Evolutionary conservation across 2,113 vertebrate species (phyloP), one percentile per base, ranked within the genome.

Genomic region (Rousettus leschenaultii): DNA sequence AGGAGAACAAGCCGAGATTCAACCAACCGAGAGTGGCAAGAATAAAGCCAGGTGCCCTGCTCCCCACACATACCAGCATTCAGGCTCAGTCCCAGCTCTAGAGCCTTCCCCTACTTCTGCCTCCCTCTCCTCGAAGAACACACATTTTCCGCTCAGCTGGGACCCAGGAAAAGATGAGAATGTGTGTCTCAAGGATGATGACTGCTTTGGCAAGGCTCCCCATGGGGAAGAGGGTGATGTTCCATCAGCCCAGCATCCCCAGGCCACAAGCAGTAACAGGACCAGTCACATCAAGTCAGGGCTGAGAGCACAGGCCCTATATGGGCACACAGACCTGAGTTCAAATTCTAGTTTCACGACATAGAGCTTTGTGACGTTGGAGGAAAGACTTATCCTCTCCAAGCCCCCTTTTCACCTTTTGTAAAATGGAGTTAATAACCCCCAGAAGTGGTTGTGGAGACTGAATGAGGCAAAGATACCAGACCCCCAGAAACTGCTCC

Each of bases 81-180:
- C 26, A 7, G 26, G 33, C 86, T 48, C 30, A 22, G 24, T 10
- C 78, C 43, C 63, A 1, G 11, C 22, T 12, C 38, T 28, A 55
- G 3, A 30, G 35, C 11, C 15, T 43, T 3, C 0, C 33, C 57
- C 48, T 18, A 5, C 84, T 83, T 86, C 92, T 71, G 18, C 40
- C 30, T 68, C 75, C 70, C 11, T 88, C 21, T 35, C 51, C 88
- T 59, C 8, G 3, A 70, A 55, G 13, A 48, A 86, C 22, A 19
- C 78, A 89, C 22, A 89, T 89, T 97, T 97, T 96, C 97, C 97
- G 11, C 55, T 94, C 73, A 30, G 94, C 96, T 82, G 83, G 63
- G 78, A 48, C 55, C 73, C 80, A 59, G 96, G 97, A 96, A 89
- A 97, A 48, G 13, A 90, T 97, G 95, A 96, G 95, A 96, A 11